Conservation (phyloP, 2,797 vertebrate species). For the Melanotaenia nigrans region DNA sequence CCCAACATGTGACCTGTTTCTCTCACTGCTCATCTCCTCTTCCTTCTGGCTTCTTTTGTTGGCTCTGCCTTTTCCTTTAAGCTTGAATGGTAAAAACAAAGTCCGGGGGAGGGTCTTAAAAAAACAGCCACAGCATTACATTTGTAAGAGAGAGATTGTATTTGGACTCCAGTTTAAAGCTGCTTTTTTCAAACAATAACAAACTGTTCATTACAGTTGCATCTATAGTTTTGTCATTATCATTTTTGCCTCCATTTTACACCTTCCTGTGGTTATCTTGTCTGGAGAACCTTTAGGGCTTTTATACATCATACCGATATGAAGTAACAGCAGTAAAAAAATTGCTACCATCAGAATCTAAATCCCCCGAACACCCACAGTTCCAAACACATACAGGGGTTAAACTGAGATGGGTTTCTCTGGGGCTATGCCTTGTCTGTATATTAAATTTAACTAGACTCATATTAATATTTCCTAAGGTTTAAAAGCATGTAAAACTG, state of each 20-base stretch:
- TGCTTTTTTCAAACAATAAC: not conserved
- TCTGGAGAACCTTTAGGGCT: not conserved
- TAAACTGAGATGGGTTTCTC: too few species aligned
- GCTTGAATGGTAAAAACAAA: not conserved
- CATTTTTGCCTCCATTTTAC: not conserved
- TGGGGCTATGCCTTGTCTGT: too few species aligned
- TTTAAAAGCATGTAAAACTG: too few species aligned
- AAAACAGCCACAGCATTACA: not conserved
- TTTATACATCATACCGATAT: not conserved
- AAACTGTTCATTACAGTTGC: not conserved
- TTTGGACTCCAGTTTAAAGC: too few species aligned
- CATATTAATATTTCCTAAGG: too few species aligned
- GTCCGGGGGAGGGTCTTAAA: not conserved
- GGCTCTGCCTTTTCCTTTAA: not conserved
- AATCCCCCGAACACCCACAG: too few species aligned
- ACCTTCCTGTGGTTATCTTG: too few species aligned
- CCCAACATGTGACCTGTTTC: conserved; percentile 21
- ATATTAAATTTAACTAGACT: too few species aligned
- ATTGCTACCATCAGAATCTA: too few species aligned
- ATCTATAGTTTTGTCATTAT: not conserved
- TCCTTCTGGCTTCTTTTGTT: conserved; percentile 17
- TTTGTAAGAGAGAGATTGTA: not conserved
- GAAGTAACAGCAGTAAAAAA: not conserved
- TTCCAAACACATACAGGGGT: too few species aligned
- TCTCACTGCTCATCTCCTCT: conserved; percentile 15